phyloP scores from a whole-genome alignment of 2,113 vertebrate genomes.

The Cynoglossus semilaevis region DNA sequence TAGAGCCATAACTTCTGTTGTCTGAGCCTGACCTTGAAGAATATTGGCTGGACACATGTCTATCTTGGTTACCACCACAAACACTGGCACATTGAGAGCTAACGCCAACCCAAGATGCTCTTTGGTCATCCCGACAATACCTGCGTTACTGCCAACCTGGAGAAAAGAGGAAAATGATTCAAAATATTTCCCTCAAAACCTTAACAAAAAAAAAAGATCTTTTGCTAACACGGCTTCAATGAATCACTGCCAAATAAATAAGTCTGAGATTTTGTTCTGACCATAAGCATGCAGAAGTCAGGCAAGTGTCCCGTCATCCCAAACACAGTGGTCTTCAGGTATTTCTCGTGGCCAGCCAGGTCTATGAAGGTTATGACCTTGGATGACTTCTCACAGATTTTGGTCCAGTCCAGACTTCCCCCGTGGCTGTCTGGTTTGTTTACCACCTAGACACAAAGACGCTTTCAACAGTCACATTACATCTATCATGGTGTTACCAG shows the following conservation, averaged over 20 bases:
- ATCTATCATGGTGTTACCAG: too few relatives aligned
- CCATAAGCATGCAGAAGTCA: constrained; percentile 99
- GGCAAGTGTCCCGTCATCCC: constrained; percentile 98
- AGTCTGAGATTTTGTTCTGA: too few relatives aligned
- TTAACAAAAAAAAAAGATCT: neutral
- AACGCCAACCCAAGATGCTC: constrained; percentile 95
- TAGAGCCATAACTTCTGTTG: neutral
- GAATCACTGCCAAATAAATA: too few relatives aligned
- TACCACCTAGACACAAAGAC: constrained; percentile 76
- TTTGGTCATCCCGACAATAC: constrained; percentile 99
- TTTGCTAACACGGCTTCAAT: too few relatives aligned
- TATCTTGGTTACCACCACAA: constrained; percentile 98
- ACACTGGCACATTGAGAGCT: constrained; percentile 95
- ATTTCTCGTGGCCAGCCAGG: constrained; percentile 96
- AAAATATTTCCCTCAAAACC: neutral
- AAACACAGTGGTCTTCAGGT: constrained; percentile 97
- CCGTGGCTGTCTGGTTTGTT: constrained; percentile 97
- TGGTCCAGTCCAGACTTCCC: constrained; percentile 97
- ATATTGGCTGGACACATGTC: constrained; percentile 99
- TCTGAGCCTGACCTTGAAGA: constrained; percentile 84
- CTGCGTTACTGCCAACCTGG: constrained; percentile 97
- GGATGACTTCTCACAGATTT: constrained; percentile 97
- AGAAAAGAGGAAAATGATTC: neutral
- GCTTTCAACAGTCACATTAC: too few relatives aligned
- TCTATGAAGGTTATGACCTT: constrained; percentile 99